phyloP scores from a whole-genome alignment of 2,113 vertebrate genomes.

The Burhinus bistriatus region DNA sequence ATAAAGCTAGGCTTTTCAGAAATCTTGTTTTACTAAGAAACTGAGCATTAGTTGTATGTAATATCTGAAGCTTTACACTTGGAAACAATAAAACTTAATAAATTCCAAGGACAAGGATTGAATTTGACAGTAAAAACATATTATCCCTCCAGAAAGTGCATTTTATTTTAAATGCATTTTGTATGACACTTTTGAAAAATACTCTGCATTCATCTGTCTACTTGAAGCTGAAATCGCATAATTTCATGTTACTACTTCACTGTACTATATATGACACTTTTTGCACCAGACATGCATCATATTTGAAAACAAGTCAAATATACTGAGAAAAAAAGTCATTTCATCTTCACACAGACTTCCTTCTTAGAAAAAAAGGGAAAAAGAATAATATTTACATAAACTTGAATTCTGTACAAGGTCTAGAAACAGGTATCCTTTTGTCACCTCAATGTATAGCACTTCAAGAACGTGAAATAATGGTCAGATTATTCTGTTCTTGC shows the following conservation, averaged over 20 bases:
- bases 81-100: neutral
- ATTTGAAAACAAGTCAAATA: neutral
- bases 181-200: neutral
- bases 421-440: neutral
- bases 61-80: neutral
- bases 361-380: neutral
- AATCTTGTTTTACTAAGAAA: neutral
- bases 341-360: neutral
- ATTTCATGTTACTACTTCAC: neutral
- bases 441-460: neutral
- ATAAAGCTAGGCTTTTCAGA: neutral
- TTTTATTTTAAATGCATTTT: slow-evolving; percentile 14
- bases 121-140: neutral
- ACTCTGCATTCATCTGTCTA: neutral
- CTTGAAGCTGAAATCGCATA: neutral
- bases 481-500: neutral
- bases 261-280: neutral
- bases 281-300: neutral
- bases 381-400: neutral
- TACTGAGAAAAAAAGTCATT: neutral
- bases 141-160: neutral
- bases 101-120: neutral
- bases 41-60: neutral
- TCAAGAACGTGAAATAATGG: neutral
- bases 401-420: neutral